A percentile compares a stretch with the other conserved stretches of the same genome.
Conservation (phyloP, 2,113 vertebrate genomes). For the Entomyzon cyanotis region DNA sequence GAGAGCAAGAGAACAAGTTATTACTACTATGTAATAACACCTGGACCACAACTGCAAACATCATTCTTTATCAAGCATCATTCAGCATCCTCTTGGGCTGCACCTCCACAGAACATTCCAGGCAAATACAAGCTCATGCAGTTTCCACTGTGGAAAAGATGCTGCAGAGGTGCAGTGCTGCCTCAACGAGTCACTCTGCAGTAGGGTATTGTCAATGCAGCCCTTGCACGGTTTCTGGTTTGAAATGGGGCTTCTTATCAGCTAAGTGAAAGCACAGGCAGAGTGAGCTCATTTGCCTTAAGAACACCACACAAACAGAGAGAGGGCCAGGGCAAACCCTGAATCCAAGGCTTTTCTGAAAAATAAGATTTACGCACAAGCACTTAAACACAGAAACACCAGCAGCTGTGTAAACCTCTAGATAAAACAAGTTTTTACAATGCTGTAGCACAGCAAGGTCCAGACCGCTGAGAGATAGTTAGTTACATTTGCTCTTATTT, state of each 20-base stretch:
- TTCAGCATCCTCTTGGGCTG: background rate
- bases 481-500: background rate
- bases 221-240: background rate
- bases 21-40: background rate
- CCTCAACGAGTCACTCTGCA: background rate
- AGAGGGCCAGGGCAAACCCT: background rate
- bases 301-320: background rate
- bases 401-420: background rate
- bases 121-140: background rate
- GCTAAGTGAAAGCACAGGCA: background rate
- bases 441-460: background rate
- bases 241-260: background rate
- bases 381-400: background rate
- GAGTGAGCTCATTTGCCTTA: background rate
- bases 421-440: background rate
- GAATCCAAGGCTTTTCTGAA: background rate
- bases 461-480: background rate
- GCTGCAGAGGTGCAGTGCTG: background rate
- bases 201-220: background rate
- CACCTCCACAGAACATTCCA: background rate
- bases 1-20: background rate
- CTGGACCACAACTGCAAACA: background rate
- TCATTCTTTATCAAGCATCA: background rate
- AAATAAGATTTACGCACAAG: background rate
- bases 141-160: background rate